phyloP scores from a whole-genome alignment of 2,113 vertebrate species.

The Butorides virescens region DNA sequence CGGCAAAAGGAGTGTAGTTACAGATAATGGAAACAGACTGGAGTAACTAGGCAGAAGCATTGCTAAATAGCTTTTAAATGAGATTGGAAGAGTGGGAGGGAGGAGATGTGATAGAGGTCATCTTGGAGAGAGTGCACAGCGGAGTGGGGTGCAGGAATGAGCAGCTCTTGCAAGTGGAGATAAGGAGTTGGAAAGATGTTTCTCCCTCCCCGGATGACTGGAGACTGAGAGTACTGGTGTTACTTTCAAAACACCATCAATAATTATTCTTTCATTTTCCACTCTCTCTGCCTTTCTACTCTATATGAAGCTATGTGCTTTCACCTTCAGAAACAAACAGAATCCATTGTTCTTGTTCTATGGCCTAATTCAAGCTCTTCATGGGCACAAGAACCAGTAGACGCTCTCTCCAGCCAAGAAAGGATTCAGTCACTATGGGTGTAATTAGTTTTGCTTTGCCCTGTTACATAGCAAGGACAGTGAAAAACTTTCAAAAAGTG shows the following conservation, averaged over 20 bases:
- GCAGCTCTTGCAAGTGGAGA: neutral
- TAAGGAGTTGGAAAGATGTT: neutral
- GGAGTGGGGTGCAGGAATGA: neutral
- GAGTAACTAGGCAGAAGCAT: neutral
- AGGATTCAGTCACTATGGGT: too few species aligned
- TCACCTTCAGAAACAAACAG: neutral
- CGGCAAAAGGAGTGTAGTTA: neutral
- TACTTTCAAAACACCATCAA: neutral
- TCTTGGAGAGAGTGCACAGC: neutral
- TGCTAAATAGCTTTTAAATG: slow-evolving; percentile 7
- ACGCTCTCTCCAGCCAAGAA: neutral
- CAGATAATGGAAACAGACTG: slow-evolving; percentile 2
- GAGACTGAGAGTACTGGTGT: neutral
- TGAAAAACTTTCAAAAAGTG: neutral
- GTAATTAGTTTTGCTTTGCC: neutral
- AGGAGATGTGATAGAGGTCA: neutral
- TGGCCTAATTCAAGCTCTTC: neutral
- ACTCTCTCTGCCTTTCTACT: neutral
- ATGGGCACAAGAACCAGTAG: neutral
- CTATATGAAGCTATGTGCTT: neutral
- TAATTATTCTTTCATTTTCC: neutral
- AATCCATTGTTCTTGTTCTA: neutral
- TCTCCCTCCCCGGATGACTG: neutral
- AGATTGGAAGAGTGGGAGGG: neutral
- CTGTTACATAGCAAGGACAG: neutral